Conservation (phyloP, 2,888 invertebrate genomes). For the Criorhina ranunculi region DNA sequence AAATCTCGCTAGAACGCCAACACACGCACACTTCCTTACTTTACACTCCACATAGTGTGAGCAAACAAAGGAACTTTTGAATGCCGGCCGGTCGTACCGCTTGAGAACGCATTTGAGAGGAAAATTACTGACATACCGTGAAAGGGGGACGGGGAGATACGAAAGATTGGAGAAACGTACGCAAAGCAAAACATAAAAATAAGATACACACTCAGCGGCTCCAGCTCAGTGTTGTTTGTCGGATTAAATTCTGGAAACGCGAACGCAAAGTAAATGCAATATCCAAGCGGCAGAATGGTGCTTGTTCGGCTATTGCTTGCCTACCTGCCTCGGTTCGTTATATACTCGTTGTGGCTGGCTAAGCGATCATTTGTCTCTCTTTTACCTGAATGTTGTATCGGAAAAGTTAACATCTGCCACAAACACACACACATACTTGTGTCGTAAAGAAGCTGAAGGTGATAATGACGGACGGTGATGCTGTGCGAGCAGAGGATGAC, state of each 20-base stretch:
- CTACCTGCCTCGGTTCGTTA: neutral
- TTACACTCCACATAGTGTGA: neutral
- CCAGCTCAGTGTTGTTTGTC: conserved; percentile 4
- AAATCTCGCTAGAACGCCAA: conserved; percentile 24
- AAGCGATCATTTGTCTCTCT: conserved; percentile 35
- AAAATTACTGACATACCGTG: conserved; percentile 16
- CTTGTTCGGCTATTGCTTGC: conserved; percentile 1
- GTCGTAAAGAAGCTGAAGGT: conserved; percentile 19
- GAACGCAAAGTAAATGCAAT: conserved; percentile 10
- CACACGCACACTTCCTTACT: conserved; percentile 1
- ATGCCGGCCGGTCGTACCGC: conserved; percentile 42
- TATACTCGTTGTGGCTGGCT: conserved; percentile 24
- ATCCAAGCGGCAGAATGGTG: conserved; percentile 16
- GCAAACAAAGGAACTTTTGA: conserved; percentile 51
- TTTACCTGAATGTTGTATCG: conserved; percentile 8
- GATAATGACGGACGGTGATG: conserved; percentile 47
- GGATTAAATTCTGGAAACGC: conserved; percentile 2
- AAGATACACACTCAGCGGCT: neutral
- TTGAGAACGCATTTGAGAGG: conserved; percentile 53
- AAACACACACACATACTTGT: neutral
- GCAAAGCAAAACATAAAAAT: conserved; percentile 9
- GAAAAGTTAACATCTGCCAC: conserved; percentile 26
- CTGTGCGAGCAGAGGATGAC: conserved; percentile 48
- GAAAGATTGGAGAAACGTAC: neutral
- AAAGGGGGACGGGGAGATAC: neutral